Evolutionary conservation across 1,140 invertebrate species (phyloP).

Genomic region (Bombus breviceps): DNA sequence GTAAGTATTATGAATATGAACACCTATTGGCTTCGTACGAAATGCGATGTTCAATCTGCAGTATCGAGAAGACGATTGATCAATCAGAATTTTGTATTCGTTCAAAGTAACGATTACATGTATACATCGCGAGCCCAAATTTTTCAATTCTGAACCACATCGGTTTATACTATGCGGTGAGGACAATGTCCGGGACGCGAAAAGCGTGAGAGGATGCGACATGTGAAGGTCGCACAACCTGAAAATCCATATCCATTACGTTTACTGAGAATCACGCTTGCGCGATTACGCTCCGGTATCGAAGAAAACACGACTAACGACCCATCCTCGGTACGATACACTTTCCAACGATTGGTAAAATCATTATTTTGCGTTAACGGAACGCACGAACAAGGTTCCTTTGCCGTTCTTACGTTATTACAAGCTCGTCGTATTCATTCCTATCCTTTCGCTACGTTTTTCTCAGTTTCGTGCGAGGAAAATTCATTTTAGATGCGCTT

Average conservation of each 20-base stretch:
- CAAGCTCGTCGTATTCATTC: not conserved
- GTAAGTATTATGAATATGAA: too few species aligned
- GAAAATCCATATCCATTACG: conserved; percentile 77
- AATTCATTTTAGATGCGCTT: not conserved
- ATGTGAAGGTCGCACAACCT: conserved; percentile 72
- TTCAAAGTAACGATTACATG: too few species aligned
- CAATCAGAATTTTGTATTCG: too few species aligned
- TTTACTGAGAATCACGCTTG: conserved; percentile 59
- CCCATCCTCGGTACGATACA: not conserved
- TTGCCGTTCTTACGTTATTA: not conserved
- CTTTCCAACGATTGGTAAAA: not conserved
- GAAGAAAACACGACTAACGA: conserved; percentile 41
- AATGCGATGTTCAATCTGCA: too few species aligned
- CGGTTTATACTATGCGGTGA: not conserved
- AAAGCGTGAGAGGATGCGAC: conserved; percentile 58
- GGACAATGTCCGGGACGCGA: conserved; percentile 48
- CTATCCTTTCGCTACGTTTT: too few species aligned
- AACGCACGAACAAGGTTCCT: not conserved
- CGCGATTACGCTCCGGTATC: conserved; percentile 50
- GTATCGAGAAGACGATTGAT: too few species aligned
- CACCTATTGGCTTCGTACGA: too few species aligned
- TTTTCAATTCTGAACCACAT: too few species aligned
- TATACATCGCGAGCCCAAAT: too few species aligned
- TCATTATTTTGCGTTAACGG: not conserved
- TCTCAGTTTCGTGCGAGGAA: too few species aligned